A percentile compares a stretch with the other conserved stretches of the same genome.
Evolutionary conservation across 1,140 invertebrate genomes (phyloP).

Genomic region (Leptopilina boulardi): DNA sequence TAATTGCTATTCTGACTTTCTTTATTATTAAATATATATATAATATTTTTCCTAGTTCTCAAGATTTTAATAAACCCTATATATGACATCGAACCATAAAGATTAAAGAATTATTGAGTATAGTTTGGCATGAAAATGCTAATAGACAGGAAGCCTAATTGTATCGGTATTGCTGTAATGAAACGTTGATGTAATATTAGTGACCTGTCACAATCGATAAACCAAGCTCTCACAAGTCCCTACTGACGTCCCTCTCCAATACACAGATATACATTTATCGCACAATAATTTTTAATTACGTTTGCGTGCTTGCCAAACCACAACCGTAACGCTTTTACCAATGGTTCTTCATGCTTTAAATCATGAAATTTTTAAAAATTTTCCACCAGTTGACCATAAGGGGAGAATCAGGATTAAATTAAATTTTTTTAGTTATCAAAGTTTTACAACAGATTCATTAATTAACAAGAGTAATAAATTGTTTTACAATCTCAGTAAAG

Average conservation of each 20-base stretch:
- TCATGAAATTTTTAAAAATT: neutral
- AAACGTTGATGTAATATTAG: constrained; percentile 46
- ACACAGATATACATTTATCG: constrained; percentile 47
- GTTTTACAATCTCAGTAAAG: too few relatives aligned
- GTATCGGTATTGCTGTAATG: constrained; percentile 43
- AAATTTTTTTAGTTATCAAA: too few relatives aligned
- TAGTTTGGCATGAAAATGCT: neutral
- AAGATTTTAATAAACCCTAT: neutral
- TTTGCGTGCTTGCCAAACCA: constrained; percentile 53
- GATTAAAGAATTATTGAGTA: neutral
- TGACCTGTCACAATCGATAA: constrained; percentile 33
- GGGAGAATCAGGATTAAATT: too few relatives aligned
- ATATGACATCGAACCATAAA: neutral
- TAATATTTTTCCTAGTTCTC: neutral
- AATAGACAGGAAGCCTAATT: constrained; percentile 24
- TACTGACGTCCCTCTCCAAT: constrained; percentile 39
- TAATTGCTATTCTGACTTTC: neutral
- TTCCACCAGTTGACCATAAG: neutral
- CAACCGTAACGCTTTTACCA: constrained; percentile 37
- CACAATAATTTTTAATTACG: constrained; percentile 63
- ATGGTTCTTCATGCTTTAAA: neutral
- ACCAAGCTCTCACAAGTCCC: neutral
- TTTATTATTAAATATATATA: neutral
- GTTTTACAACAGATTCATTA: too few relatives aligned
- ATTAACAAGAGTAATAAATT: too few relatives aligned